Evolutionary conservation across 2,797 vertebrate species (phyloP).

Genomic region (Mycteria americana): DNA sequence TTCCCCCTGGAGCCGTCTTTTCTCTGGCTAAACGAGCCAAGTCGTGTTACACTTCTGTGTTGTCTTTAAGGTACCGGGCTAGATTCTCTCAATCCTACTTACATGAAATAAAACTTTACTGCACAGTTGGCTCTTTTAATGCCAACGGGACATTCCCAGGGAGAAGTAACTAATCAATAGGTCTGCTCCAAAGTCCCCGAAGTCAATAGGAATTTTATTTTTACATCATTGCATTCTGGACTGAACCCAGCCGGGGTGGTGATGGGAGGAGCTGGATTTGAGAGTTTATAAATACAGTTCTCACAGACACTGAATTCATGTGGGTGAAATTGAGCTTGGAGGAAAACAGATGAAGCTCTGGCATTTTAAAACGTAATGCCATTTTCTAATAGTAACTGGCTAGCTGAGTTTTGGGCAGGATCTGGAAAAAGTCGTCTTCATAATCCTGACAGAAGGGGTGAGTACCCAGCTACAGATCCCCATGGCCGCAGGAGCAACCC

Average conservation of each 20-base stretch:
- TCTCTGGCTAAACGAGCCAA: neutral
- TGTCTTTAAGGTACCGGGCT: neutral
- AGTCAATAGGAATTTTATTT: neutral
- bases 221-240: neutral
- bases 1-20: accelerated
- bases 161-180: neutral
- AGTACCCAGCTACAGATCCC: neutral
- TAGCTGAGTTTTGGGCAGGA: neutral
- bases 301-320: neutral
- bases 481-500: too few species aligned
- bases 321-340: neutral
- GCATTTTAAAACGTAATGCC: neutral
- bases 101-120: neutral
- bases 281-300: neutral
- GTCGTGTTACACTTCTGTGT: accelerated
- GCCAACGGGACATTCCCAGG: neutral
- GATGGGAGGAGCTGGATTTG: neutral
- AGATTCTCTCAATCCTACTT: neutral
- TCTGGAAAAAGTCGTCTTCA: neutral
- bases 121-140: neutral
- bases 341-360: neutral
- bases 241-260: neutral
- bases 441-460: neutral
- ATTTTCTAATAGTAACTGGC: neutral
- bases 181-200: neutral